Evolutionary conservation across 2,113 vertebrate species (phyloP).

Genomic region (Cebidichthys violaceus): DNA sequence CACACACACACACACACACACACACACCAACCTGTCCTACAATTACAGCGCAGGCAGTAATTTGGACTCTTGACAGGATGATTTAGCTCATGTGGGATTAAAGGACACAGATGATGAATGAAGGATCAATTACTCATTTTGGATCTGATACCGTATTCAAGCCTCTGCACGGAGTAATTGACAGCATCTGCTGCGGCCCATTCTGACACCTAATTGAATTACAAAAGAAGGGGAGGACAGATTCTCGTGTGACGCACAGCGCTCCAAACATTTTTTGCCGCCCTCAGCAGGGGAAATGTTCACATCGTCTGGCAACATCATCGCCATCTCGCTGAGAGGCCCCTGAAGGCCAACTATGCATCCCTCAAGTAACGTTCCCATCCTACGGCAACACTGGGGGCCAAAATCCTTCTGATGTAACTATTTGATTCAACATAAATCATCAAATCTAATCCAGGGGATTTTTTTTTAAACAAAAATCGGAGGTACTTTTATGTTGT

Average conservation of each 20-base stretch:
- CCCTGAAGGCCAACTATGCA: neutral
- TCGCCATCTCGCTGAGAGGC: neutral
- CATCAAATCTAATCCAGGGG: slow-evolving; percentile 19
- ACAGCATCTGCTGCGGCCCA: slow-evolving; percentile 27
- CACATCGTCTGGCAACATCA: slow-evolving; percentile 12
- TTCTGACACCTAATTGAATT: slow-evolving; percentile 37
- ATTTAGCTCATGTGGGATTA: slow-evolving; percentile 45
- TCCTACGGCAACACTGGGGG: neutral
- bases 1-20: slow-evolving; percentile 13
- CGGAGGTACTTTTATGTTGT: neutral
- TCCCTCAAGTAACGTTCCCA: neutral
- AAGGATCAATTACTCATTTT: slow-evolving; percentile 49
- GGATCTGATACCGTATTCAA: slow-evolving; percentile 34
- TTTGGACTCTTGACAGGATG: slow-evolving; percentile 51
- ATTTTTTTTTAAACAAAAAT: neutral
- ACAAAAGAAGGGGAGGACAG: slow-evolving; percentile 24
- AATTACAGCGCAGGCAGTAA: slow-evolving; percentile 32
- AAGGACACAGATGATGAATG: slow-evolving; percentile 49
- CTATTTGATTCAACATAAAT: slow-evolving; percentile 5
- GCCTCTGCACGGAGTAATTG: slow-evolving; percentile 11
- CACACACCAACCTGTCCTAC: neutral
- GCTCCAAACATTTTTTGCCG: slow-evolving; percentile 36
- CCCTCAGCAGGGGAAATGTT: slow-evolving; percentile 39
- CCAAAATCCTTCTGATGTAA: slow-evolving; percentile 16
- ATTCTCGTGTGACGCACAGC: slow-evolving; percentile 26